Evolutionary conservation across 2,797 vertebrate genomes (phyloP).

Genomic region (Parauchenoglanis punctatus): DNA sequence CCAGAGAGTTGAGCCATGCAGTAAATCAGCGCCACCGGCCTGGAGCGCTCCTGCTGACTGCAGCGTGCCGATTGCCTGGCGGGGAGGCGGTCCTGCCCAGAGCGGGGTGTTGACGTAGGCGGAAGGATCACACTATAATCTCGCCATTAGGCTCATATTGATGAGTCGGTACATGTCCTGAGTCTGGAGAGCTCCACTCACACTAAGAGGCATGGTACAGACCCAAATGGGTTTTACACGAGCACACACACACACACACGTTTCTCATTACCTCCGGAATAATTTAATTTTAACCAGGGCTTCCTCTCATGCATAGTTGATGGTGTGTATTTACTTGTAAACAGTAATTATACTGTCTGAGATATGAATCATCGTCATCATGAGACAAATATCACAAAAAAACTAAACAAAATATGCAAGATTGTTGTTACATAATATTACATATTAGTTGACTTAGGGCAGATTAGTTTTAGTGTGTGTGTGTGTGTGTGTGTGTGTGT

Average conservation of each 20-base stretch:
- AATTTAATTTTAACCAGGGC: constrained; percentile 15
- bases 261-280: constrained; percentile 27
- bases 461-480: background rate
- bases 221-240: constrained; percentile 22
- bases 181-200: constrained; percentile 39
- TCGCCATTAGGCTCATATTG: constrained; percentile 43
- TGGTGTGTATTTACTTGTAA: constrained; percentile 7
- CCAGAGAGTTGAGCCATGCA: constrained; percentile 26
- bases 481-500: background rate
- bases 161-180: constrained; percentile 53
- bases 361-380: constrained; percentile 1
- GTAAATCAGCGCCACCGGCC: constrained; percentile 35
- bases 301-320: constrained; percentile 1
- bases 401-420: background rate
- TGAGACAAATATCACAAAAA: background rate
- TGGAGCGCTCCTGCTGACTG: constrained; percentile 32
- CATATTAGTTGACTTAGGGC: background rate
- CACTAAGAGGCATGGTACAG: constrained; percentile 18
- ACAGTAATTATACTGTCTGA: constrained; percentile 10
- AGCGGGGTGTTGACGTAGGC: constrained; percentile 49
- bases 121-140: constrained; percentile 50
- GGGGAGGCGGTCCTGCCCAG: constrained; percentile 52
- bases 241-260: constrained; percentile 5
- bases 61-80: constrained; percentile 53
- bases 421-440: background rate